Evolutionary conservation across 2,888 invertebrate genomes (phyloP), one percentile per base, ranked within the genome.

Genomic region (Onthophagus sagittarius): DNA sequence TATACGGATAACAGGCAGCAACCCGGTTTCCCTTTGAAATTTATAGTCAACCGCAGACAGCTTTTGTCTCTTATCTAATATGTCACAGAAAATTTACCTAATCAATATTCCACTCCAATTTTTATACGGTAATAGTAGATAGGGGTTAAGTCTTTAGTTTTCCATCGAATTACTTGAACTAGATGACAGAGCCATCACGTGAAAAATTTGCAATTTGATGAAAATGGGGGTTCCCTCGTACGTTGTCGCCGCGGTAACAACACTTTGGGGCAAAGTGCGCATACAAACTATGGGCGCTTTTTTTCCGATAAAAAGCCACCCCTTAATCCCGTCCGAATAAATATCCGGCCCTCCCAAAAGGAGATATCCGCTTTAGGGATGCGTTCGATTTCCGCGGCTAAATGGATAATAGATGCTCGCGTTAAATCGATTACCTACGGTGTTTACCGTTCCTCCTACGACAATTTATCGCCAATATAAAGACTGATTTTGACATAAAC

Each of bases 371-470:
- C 39, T 53, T 53, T 53, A 53, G 39, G 39, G 39, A 53, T 53
- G 39, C 39, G 39, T 7, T 53, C 39, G 39, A 53, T 53, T 53
- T 11, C 9, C 39, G 39, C 39, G 39, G 39, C 39, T 53, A 53
- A 53, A 7, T 53, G 39, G 39, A 53, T 53, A 53, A 65, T 71
- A 71, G 71, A 67, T 65, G 67, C 70, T 73, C 62, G 64, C 73
- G 53, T 64, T 73, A 65, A 64, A 73, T 70, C 70, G 70, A 73
- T 70, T 70, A 53, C 72, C 23, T 23, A 53, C 39, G 39, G 39
- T 53, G 39, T 53, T 53, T 53, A 53, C 39, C 39, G 39, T 53
- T 53, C 9, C 39, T 53, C 39, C 39, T 53, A 53, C 39, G 39
- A 53, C 39, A 53, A 53, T 53, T 53, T 53, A 53, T 53, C 39